These are phyloP conservation scores for Hedychridium roseum DNA, from an alignment of 2,888 invertebrate genomes.

Conservation along the genomic window DNA sequence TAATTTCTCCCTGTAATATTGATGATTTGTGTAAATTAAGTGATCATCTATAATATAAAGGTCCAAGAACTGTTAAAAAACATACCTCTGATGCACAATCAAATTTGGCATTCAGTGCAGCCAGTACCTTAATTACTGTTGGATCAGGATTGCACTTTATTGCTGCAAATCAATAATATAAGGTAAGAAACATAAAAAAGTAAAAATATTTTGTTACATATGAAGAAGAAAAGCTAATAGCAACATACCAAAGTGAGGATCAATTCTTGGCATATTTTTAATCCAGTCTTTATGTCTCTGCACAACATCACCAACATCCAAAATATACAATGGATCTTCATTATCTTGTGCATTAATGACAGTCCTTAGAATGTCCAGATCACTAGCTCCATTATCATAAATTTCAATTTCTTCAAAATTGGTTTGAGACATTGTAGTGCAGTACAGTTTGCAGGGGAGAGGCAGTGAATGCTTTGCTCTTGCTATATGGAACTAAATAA, in stretches of 20 bases:
- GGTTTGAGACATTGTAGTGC: constrained; percentile 12
- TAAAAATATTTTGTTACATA: background rate
- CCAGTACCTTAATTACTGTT: constrained; percentile 62
- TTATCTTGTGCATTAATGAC: constrained; percentile 40
- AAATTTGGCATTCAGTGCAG: constrained; percentile 68
- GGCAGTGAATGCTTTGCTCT: background rate
- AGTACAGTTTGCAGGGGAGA: background rate
- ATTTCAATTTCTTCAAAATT: constrained; percentile 41
- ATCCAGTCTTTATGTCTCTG: constrained; percentile 53
- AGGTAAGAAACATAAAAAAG: background rate
- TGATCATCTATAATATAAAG: background rate
- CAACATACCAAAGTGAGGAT: constrained; percentile 52
- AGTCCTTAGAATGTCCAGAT: constrained; percentile 42
- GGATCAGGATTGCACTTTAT: constrained; percentile 72
- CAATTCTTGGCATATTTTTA: constrained; percentile 52
- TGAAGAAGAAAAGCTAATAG: constrained; percentile 4
- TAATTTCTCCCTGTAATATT: constrained; percentile 66
- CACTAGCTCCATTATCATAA: constrained; percentile 38
- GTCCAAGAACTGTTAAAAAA: too few relatives aligned
- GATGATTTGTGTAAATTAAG: background rate
- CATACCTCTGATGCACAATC: constrained; percentile 70
- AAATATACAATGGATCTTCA: constrained; percentile 52
- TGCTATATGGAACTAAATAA: background rate
- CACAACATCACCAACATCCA: constrained; percentile 48
- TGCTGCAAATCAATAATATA: constrained; percentile 59